Evolutionary conservation across 2,888 invertebrate genomes (phyloP).

Genomic region (Drosophila cognata): DNA sequence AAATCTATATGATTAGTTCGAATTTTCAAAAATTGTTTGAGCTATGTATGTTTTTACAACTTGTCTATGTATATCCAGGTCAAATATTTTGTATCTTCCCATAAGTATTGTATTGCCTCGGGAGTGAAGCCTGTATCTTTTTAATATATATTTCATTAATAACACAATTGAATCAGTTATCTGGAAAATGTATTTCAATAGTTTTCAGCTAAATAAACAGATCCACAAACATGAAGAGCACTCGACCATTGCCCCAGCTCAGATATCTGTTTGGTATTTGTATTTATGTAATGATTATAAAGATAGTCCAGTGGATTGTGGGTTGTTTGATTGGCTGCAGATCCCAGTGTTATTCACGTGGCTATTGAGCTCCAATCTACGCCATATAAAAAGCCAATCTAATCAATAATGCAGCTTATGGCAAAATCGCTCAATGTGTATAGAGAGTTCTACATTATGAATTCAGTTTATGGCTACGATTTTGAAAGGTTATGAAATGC

Average conservation of each 20-base stretch:
- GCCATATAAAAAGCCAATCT: constrained; percentile 45
- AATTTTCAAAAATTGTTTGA: neutral
- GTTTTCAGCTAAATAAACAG: constrained; percentile 22
- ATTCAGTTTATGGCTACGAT: neutral
- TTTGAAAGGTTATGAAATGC: neutral
- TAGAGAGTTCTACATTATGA: neutral
- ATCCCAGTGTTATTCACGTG: constrained; percentile 21
- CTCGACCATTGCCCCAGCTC: constrained; percentile 55
- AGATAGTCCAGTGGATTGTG: constrained; percentile 27
- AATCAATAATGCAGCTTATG: constrained; percentile 40
- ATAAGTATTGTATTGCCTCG: neutral
- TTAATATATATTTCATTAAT: neutral
- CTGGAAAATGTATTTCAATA: constrained; percentile 24
- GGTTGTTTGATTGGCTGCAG: constrained; percentile 18
- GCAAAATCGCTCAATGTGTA: neutral
- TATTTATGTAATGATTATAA: constrained; percentile 50
- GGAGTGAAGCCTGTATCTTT: neutral
- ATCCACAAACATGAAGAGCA: constrained; percentile 23
- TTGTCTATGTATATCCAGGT: neutral
- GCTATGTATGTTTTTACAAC: neutral
- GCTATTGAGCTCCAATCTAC: constrained; percentile 29
- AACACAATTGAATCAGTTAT: constrained; percentile 7
- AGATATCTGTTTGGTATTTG: constrained; percentile 26
- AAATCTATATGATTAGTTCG: neutral
- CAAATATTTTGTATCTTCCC: neutral